Evolutionary conservation across 2,797 vertebrate genomes (phyloP), one percentile per base, ranked within the genome.

Genomic region (Lutjanus campechanus): DNA sequence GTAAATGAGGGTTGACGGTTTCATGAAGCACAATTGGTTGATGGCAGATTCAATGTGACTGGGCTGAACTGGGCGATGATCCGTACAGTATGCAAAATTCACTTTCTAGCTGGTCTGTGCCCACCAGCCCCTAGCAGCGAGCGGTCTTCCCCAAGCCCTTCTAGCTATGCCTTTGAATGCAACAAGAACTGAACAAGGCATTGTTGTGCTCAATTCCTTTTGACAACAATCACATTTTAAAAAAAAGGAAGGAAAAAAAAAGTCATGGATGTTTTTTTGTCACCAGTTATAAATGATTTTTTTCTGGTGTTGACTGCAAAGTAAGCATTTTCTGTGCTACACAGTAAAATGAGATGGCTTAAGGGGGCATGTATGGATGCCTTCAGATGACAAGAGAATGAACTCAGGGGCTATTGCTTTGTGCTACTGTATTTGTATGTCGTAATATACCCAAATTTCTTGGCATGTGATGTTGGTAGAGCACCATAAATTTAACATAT

Each of bases 61-160:
- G 96, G 93, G 95, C 97, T 98, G 98, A 97, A 98, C 97, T 96
- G 97, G 97, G 97, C 96, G 97, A 96, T 98, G 98, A 99, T 99
- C 97, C 97, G 96, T 98, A 98, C 98, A 99, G 97, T 98, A 98
- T 98, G 98, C 97, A 97, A 97, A 97, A 97, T 96, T 97, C 97
- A 96, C 96, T 97, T 95, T 95, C 95, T 96, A 96, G 97, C 98
- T 97, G 97, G 97, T 99, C 96, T 96, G 96, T 96, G 97, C 97
- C 97, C 97, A 98, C 97, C 97, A 97, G 97, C 97, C 96, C 96
- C 97, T 96, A 91, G 93, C 96, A 93, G 93, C 87, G 10, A 96
- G 96, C 95, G 95, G 94, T 94, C 94, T 95, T 95, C 93, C 94
- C 87, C 90, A 94, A 94, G 93, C 96, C 96, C 96, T 96, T 93